A percentile compares a stretch with the other conserved stretches of the same genome.
Evolutionary conservation across 2,113 vertebrate species (phyloP).

Genomic region (Lathamus discolor): DNA sequence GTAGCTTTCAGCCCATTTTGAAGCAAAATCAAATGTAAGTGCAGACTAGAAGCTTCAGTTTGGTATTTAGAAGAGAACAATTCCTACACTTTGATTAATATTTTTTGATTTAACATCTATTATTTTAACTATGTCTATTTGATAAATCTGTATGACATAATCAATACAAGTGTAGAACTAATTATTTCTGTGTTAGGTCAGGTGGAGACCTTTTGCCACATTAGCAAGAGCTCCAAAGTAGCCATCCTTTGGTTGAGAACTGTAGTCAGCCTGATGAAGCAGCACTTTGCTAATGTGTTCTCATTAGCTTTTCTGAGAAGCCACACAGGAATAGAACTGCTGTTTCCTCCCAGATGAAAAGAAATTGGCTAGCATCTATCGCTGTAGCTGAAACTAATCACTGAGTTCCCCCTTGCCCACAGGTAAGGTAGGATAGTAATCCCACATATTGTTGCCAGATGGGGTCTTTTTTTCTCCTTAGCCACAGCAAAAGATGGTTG

Average conservation of each 20-base stretch:
- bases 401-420: not conserved
- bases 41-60: not conserved
- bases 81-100: not conserved
- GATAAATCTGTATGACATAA: not conserved
- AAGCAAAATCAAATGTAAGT: not conserved
- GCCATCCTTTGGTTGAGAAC: not conserved
- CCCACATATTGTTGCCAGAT: not conserved
- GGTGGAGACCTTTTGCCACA: not conserved
- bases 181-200: not conserved
- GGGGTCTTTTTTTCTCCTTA: not conserved
- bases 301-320: not conserved
- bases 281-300: accelerated
- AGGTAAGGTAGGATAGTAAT: not conserved
- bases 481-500: accelerated
- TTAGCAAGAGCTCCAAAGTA: not conserved
- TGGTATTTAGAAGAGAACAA: not conserved
- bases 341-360: not conserved
- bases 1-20: not conserved
- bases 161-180: not conserved
- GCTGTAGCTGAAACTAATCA: not conserved
- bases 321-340: not conserved
- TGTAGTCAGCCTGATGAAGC: not conserved
- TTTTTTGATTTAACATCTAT: not conserved
- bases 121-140: not conserved
- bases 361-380: not conserved